Base-by-base conservation (phyloP, 2,888 invertebrate genomes). In the Drosophila longiperda region DNA sequence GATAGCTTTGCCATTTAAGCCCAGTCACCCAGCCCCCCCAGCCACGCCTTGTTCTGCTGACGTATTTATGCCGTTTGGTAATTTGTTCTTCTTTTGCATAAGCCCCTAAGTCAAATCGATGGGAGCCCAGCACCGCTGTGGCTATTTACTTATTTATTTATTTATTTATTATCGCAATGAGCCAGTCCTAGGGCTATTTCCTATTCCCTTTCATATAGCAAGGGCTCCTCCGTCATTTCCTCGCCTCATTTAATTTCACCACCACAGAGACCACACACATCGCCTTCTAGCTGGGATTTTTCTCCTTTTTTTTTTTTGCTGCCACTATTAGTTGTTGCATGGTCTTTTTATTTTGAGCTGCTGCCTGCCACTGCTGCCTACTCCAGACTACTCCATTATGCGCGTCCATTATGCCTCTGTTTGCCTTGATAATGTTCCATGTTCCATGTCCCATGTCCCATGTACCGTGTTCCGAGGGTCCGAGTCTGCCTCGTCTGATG, bases 141-240 rank as follows among this genome's bases (percentile, higher is more conserved):
- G 59, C 65, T 78, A 78, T 80, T 45, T 45, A 23, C 23, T 75
- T 78, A 78, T 80, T 45, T 45, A 23, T 45, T 75, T 78, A 78
- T 80, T 78, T 85, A 85, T 85, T 85, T 85, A 85, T 89, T 89
- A 86, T 84, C 82, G 75, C 82, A 84, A 87, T 85, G 87, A 88
- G 78, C 66, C 75, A 87, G 88, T 83, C 72, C 83, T 23, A 8
- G 23, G 45, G 45, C 45, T 75, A 85, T 82, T 66, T 42, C 34
- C 55, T 64, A 49, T 59, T 48, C 50, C 52, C 52, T 48, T 42
- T 45, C 33, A 40, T 60, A 45, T 32, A 17, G 49, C 20, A 32
- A 69, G 50, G 42, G 75, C 79, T 60, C 40, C 79, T 59, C 49
- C n/a, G 55, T 60, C 70, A 71, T 80, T 80, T 80, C 66, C 81